Evolutionary conservation across 2,797 vertebrate species (phyloP).

Genomic region (Paramormyrops hopkinsi): DNA sequence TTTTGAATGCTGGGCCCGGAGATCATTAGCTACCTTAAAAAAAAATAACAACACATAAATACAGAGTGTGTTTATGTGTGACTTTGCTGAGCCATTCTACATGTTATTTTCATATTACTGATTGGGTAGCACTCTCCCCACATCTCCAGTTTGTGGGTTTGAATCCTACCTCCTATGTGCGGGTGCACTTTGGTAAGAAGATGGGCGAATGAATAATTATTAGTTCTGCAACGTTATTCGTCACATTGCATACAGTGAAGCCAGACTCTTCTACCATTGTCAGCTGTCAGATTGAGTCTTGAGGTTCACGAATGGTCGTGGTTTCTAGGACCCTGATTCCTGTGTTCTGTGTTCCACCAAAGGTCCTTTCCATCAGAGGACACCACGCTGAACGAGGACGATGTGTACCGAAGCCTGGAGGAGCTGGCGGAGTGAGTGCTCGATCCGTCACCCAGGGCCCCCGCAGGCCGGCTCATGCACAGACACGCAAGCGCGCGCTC

Average conservation of each 20-base stretch:
- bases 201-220: not conserved
- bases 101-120: not conserved
- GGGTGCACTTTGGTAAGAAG: not conserved
- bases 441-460: not conserved
- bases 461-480: not conserved
- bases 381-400: slow-evolving; percentile 86
- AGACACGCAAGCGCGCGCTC: not conserved
- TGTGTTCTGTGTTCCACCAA: slow-evolving; percentile 27
- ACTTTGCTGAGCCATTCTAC: not conserved
- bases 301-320: no score
- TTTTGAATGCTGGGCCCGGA: not conserved
- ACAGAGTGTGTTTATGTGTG: not conserved
- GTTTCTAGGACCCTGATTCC: not conserved
- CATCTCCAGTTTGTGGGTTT: not conserved
- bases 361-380: slow-evolving; percentile 96
- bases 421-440: slow-evolving; percentile 94
- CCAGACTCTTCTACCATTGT: not conserved
- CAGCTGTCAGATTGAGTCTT: not conserved
- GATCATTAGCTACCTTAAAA: not conserved
- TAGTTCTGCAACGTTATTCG: not conserved
- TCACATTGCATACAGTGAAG: not conserved
- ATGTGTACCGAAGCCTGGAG: slow-evolving; percentile 93
- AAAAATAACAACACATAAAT: not conserved
- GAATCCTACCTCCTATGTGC: not conserved
- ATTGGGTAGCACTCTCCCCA: not conserved